Conservation (phyloP, 2,888 invertebrate species). For the Griposia aprilina region DNA sequence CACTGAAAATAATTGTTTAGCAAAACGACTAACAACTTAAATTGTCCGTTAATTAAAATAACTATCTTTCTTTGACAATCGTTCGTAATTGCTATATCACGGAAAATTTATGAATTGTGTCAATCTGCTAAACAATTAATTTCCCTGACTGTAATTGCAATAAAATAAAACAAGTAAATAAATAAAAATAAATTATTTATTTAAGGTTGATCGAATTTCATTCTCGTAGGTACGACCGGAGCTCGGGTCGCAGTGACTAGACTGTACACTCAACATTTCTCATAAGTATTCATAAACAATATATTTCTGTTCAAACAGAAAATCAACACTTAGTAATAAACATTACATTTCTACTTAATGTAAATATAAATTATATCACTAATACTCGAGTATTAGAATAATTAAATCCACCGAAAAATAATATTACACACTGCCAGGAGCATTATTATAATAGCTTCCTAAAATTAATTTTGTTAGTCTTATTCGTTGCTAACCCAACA, state of each 20-base stretch:
- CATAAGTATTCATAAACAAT: slow-evolving; percentile 86
- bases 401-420: slow-evolving; percentile 89
- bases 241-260: slow-evolving; percentile 89
- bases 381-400: slow-evolving; percentile 91
- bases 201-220: slow-evolving; percentile 84
- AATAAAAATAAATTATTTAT: slow-evolving; percentile 90
- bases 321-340: slow-evolving; percentile 89
- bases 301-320: slow-evolving; percentile 89
- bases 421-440: slow-evolving; percentile 87
- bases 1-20: neutral
- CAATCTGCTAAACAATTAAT: neutral
- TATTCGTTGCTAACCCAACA: slow-evolving; percentile 83
- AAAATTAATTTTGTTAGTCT: slow-evolving; percentile 88
- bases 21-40: neutral
- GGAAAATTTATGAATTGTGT: neutral
- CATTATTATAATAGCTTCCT: slow-evolving; percentile 84
- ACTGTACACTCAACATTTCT: slow-evolving; percentile 89
- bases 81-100: neutral
- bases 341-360: slow-evolving; percentile 88
- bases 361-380: slow-evolving; percentile 88
- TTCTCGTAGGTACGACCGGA: slow-evolving; percentile 84
- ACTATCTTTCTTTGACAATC: neutral
- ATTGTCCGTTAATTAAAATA: neutral
- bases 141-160: neutral
- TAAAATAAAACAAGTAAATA: slow-evolving; percentile 78